Conservation (phyloP, 2,797 vertebrate species). For the Balearica regulorum region DNA sequence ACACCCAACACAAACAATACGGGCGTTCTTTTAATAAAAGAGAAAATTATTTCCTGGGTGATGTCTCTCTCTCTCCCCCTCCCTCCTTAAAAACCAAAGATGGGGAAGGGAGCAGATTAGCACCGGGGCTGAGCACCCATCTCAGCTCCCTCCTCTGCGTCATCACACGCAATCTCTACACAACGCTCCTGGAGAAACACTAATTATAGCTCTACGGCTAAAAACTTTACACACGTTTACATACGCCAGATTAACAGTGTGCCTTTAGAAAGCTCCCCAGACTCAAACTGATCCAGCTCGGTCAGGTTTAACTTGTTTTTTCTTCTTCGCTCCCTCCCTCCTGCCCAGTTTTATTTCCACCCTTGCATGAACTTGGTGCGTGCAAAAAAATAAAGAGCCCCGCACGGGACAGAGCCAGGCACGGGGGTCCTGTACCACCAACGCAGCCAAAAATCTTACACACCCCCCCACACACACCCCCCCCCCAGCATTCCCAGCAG, state of each 20-base stretch:
- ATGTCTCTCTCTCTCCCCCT: background rate
- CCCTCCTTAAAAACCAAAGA: background rate
- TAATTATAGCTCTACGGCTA: constrained; percentile 15
- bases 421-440: background rate
- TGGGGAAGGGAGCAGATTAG: background rate
- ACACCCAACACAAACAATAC: background rate
- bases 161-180: background rate
- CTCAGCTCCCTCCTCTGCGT: background rate
- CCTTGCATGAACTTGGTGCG: background rate
- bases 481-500: background rate
- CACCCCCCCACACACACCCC: too few relatives aligned
- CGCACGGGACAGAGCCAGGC: fast-evolving
- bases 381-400: background rate
- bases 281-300: background rate
- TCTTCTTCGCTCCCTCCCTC: background rate
- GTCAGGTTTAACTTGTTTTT: constrained; percentile 32
- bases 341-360: background rate
- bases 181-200: background rate
- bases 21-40: background rate
- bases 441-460: too few relatives aligned
- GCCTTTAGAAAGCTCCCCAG: background rate
- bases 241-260: background rate
- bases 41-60: background rate
- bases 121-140: background rate
- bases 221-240: background rate